Percentiles rank a stretch among this genome's conserved stretches.
These are phyloP conservation scores for Syrphus vitripennis DNA, from an alignment of 2,888 invertebrate species.

Conservation along the genomic window DNA sequence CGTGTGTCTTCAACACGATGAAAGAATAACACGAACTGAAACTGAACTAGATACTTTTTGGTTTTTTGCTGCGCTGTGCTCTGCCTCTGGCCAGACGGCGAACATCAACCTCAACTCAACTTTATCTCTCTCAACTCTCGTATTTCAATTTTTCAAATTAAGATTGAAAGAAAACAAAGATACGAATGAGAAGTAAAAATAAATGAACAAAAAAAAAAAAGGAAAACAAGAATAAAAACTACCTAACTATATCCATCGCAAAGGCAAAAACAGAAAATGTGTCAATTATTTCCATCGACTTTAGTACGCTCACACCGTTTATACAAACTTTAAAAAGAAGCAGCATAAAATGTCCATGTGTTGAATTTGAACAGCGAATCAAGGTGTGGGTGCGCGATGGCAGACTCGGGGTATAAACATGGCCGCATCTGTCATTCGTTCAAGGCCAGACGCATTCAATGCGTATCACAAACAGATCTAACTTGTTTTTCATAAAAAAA, in stretches of 20 bases:
- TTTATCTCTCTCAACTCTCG: constrained; percentile 5
- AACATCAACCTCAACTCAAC: constrained; percentile 17
- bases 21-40: constrained; percentile 63
- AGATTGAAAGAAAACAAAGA: constrained; percentile 14
- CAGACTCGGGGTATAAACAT: background rate
- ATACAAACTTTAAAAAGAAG: background rate
- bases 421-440: background rate
- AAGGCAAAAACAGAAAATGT: constrained; percentile 61
- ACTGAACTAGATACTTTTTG: background rate
- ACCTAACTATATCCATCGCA: constrained; percentile 32
- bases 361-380: constrained; percentile 8
- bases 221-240: constrained; percentile 16
- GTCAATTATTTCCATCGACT: constrained; percentile 63
- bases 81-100: background rate
- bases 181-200: constrained; percentile 21
- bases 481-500: no score
- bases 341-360: background rate
- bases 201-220: background rate
- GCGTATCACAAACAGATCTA: no score
- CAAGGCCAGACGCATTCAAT: background rate
- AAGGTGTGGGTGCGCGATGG: constrained; percentile 11
- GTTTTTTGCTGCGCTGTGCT: background rate
- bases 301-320: background rate
- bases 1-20: constrained; percentile 43
- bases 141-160: constrained; percentile 11